phyloP scores from a whole-genome alignment of 2,888 invertebrate genomes.

The Linhomoeus sp. region DNA sequence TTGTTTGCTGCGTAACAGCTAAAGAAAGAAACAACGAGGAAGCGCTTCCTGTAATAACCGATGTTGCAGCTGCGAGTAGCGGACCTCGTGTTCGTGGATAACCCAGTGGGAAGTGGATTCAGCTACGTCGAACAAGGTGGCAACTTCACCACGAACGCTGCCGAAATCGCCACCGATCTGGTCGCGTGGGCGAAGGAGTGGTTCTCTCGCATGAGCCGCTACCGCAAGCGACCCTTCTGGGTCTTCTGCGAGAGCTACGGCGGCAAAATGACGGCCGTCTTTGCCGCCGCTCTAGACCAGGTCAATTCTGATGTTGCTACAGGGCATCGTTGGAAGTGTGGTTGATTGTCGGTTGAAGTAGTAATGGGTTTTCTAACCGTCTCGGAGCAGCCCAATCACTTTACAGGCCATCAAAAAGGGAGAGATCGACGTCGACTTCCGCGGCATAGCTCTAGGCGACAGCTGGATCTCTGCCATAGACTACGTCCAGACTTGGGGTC shows the following conservation, averaged over 20 bases:
- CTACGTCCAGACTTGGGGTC: constrained; percentile 52
- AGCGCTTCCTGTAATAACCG: no score
- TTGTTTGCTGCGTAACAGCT: not conserved
- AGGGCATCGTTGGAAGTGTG: not conserved
- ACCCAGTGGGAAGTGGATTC: constrained; percentile 62
- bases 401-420: constrained; percentile 43
- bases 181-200: constrained; percentile 51
- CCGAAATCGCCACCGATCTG: constrained; percentile 52
- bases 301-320: no score
- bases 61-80: constrained; percentile 49
- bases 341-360: no score
- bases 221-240: constrained; percentile 48
- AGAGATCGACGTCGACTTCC: constrained; percentile 46
- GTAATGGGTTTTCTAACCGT: no score
- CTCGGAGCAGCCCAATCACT: not conserved
- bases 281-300: constrained; percentile 39
- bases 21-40: no score
- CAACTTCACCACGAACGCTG: constrained; percentile 39
- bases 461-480: constrained; percentile 75
- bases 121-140: constrained; percentile 42
- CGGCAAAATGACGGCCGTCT: constrained; percentile 74
- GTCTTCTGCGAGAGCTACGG: constrained; percentile 77
- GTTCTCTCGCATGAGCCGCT: no score
- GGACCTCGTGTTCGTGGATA: constrained; percentile 67
- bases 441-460: constrained; percentile 62